Evolutionary conservation across 2,113 vertebrate genomes (phyloP).

Genomic region (Macquaria ambigua): DNA sequence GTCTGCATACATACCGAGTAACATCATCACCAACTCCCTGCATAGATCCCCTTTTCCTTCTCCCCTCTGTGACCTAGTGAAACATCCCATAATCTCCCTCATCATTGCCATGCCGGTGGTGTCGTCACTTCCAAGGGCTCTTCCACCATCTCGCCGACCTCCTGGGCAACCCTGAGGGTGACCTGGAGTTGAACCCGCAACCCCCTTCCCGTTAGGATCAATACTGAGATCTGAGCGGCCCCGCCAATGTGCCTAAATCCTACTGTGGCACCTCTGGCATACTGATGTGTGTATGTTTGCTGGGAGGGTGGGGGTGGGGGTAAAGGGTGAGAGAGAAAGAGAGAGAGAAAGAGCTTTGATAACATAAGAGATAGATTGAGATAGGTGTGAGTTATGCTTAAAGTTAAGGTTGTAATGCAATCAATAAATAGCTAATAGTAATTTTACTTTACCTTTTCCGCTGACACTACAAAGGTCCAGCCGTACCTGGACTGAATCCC

Average conservation of each 20-base stretch:
- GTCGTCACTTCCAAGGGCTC: slow-evolving; percentile 75
- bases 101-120: slow-evolving; percentile 78
- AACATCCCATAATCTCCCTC: slow-evolving; percentile 77
- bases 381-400: not conserved
- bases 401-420: not conserved
- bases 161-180: slow-evolving; percentile 74
- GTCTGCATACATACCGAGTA: slow-evolving; percentile 44
- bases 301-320: slow-evolving; percentile 1
- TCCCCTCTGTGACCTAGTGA: slow-evolving; percentile 69
- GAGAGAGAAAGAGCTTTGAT: slow-evolving; percentile 38
- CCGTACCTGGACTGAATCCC: no score
- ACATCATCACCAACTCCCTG: slow-evolving; percentile 50
- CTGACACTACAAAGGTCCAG: not conserved
- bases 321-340: not conserved
- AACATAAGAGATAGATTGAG: slow-evolving; percentile 23
- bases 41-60: slow-evolving; percentile 36
- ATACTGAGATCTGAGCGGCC: slow-evolving; percentile 79
- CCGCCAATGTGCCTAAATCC: slow-evolving; percentile 76
- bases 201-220: slow-evolving; percentile 78
- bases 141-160: slow-evolving; percentile 67
- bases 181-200: slow-evolving; percentile 81
- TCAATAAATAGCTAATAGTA: not conserved
- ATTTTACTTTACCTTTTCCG: not conserved
- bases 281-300: slow-evolving; percentile 66
- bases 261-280: slow-evolving; percentile 62